Conservation (phyloP, 92 coral and sea anemone species). For the Zoanthus sansibaricus region DNA sequence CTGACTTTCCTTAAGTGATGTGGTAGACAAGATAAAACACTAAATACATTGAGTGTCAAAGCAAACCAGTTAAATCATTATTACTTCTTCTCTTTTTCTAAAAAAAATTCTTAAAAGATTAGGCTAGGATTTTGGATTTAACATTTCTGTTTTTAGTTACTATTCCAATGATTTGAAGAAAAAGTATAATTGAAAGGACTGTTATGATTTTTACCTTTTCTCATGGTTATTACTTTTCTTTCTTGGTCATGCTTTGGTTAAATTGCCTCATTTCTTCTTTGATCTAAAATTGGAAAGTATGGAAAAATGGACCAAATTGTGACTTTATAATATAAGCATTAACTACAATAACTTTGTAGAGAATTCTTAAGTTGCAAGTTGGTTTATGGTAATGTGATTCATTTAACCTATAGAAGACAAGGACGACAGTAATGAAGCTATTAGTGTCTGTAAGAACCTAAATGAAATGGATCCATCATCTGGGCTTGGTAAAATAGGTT, state of each 20-base stretch:
- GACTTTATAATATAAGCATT: neutral
- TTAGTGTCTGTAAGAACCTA: slow-evolving; percentile 69
- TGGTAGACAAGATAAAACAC: neutral
- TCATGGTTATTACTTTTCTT: neutral
- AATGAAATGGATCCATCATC: slow-evolving; percentile 74
- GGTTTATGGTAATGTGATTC: neutral
- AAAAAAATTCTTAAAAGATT: no score
- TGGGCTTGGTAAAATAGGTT: slow-evolving; percentile 75
- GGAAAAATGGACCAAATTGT: neutral
- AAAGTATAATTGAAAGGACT: no score
- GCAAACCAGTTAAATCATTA: no score
- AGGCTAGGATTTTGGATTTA: no score
- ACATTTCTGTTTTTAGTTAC: no score
- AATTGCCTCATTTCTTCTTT: neutral
- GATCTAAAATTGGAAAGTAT: neutral
- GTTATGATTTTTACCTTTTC: no score
- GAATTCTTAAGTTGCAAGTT: neutral
- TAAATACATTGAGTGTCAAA: no score
- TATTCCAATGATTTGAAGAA: no score
- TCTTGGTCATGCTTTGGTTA: neutral
- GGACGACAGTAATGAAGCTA: slow-evolving; percentile 34
- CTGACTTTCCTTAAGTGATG: neutral
- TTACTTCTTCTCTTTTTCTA: no score
- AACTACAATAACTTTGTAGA: no score
- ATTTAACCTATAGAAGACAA: neutral